A percentile compares a stretch with the other conserved stretches of the same genome.
phyloP scores from a whole-genome alignment of 2,113 vertebrate genomes.

The Mola mola region DNA sequence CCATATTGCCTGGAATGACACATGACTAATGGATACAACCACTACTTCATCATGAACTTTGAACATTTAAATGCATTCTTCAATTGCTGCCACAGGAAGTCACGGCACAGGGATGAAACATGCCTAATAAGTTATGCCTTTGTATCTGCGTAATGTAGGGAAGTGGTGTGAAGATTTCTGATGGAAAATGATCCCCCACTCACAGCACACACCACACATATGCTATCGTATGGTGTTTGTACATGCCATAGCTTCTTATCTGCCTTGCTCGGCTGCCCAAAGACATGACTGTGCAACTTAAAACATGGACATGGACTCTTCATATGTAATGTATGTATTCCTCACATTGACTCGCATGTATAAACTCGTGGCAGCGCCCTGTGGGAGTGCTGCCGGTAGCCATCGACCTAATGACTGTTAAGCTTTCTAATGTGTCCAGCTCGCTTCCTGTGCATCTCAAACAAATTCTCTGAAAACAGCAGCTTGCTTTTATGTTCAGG shows the following conservation, averaged over 20 bases:
- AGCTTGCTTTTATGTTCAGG: conserved; percentile 22
- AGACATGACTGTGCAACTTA: conserved; percentile 49
- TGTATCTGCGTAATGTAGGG: conserved; percentile 23
- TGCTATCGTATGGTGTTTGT: conserved; percentile 31
- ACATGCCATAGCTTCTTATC: conserved; percentile 32
- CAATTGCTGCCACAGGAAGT: conserved; percentile 8
- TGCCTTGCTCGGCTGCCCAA: conserved; percentile 65
- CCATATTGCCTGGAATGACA: conserved; percentile 40
- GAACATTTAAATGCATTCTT: conserved; percentile 25
- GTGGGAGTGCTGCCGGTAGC: conserved; percentile 71
- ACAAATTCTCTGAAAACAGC: conserved; percentile 16
- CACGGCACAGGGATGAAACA: not conserved
- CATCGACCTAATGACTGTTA: conserved; percentile 84
- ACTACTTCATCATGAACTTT: conserved; percentile 58
- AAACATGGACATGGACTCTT: conserved; percentile 46
- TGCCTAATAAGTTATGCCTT: conserved; percentile 18
- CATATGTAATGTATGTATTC: conserved; percentile 6
- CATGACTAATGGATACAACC: conserved; percentile 64
- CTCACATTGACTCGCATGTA: conserved; percentile 39
- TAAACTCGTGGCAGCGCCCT: conserved; percentile 46
- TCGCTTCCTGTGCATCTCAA: conserved; percentile 27
- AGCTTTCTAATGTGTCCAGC: conserved; percentile 16
- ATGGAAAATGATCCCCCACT: conserved; percentile 28
- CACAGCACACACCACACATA: conserved; percentile 12
- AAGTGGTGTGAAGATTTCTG: conserved; percentile 22